phyloP scores from a whole-genome alignment of 2,888 invertebrate species.

The Tinea semifulvella region DNA sequence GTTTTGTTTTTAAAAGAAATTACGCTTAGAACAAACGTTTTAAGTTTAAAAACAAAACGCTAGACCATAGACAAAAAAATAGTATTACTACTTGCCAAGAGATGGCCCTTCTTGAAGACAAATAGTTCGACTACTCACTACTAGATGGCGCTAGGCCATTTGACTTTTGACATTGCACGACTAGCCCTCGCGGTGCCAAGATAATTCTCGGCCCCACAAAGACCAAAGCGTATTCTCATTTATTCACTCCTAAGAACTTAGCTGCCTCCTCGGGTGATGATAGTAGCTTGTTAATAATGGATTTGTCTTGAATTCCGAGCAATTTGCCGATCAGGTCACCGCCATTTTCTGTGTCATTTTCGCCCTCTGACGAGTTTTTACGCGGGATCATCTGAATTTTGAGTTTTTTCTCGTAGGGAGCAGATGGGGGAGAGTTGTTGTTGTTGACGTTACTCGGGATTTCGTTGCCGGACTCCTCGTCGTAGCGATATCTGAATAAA shows the following conservation, averaged over 20 bases:
- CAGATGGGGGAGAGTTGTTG: constrained; percentile 64
- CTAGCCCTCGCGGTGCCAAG: constrained; percentile 54
- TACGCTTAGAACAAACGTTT: no score
- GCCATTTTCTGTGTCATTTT: constrained; percentile 65
- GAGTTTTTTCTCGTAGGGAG: constrained; percentile 63
- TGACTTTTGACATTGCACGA: background rate
- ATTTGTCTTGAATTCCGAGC: constrained; percentile 85
- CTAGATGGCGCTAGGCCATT: constrained; percentile 38
- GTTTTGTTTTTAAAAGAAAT: no score
- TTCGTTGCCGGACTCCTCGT: constrained; percentile 55
- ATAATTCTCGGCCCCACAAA: constrained; percentile 58
- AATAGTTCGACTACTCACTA: constrained; percentile 31
- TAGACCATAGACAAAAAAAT: no score
- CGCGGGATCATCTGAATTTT: constrained; percentile 56
- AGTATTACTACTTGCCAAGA: background rate
- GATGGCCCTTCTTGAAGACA: constrained; percentile 13
- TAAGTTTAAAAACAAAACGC: no score
- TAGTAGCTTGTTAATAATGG: constrained; percentile 84
- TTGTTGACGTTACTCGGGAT: constrained; percentile 61
- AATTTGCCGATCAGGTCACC: constrained; percentile 89
- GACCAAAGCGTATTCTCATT: constrained; percentile 67
- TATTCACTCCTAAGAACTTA: constrained; percentile 85
- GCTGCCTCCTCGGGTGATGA: constrained; percentile 87
- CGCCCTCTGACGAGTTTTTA: constrained; percentile 55
- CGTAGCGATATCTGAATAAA: constrained; percentile 52